Base-by-base conservation (phyloP, 1,140 invertebrate genomes). In the Drosophila ananassae region DNA sequence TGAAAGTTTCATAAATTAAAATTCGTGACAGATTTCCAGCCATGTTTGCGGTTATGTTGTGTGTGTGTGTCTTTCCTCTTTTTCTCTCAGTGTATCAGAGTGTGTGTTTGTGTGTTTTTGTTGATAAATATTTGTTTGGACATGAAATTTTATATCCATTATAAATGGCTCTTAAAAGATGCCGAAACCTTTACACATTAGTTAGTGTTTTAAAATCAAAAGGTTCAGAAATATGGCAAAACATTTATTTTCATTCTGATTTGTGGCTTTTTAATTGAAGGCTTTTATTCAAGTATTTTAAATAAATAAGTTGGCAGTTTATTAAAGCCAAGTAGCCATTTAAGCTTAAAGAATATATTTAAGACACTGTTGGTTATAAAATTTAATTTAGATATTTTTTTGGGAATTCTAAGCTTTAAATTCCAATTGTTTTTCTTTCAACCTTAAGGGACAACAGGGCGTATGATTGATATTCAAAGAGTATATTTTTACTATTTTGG, bases 1-100 rank as follows among this genome's bases (percentile, higher is more conserved):
- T 47, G 44, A 24, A 24, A 47, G 21, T 47, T 47, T 47, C 44
- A 47, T 47, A 47, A 47, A 47, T 47, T 47, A 47, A 47, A 47
- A 47, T 22, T 22, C 44, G 44, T 47, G 44, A 47, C 44, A 47
- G 17, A 24, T 47, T 47, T 10, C 21, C 44, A 10, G 44, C 44
- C 41, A 13, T 21, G 41, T 21, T 44, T 44, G 41, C 41, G 41
- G n/a, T 44, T 24, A 8, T 24, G n/a, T 10, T 47, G 9, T 47
- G 21, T 9, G 44, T 47, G 44, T 44, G 3, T 10, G 9, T 44
- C 6, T 9, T 10, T 37, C 34, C 34, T 12, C 34, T 12, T 10
- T 10, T 34, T 28, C 25, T 28, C 25, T 6, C 25, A 28, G 32
- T 34, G 10, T 34, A 34, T 8, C 2, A 2, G 6, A 8, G 9